Base-by-base conservation (phyloP, 2,888 invertebrate species). In the Hypsopygia costalis region DNA sequence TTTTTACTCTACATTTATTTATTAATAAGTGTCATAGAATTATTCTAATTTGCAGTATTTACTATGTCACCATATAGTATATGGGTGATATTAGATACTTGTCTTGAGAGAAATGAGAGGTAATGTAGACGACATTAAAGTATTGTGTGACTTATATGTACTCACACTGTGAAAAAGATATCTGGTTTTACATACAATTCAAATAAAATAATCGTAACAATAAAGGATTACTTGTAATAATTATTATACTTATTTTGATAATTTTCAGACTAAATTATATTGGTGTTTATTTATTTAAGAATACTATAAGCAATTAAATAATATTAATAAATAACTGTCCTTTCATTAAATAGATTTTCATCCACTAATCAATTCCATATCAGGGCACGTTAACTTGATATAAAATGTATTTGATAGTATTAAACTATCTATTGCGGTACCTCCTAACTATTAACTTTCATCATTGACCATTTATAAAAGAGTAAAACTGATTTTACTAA, bases 321-420 rank as follows among this genome's bases (percentile, higher is more conserved):
- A 48, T 45, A 51, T 49, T 50, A 49, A 40, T 43, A 47, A 47
- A 47, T 50, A 8, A 29, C 28, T 20, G 10, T 30, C 11, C 21
- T 51, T 49, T 21, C 22, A 16, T 31, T 37, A 47, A 46, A 49
- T 16, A 4, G 16, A 16, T 16, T 3, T 53, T 56, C 51, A 50
- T 9, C 47, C 47, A 57, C 69, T 75, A 76, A 60, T 78, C 77
- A 78, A 78, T 78, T 78, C 77, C 77, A 55, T 68, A 61, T 58
- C 50, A 57, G 49, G 47, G 48, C 42, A 41, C 40, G 47, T 32
- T 25, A 29, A 32, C 43, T 27, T 34, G 25, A 27, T 32, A 28
- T 34, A 40, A n/a, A n/a, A 43, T 30, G 34, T 41, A 40, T 16
- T 16, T 25, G 25, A 25, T 3, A n/a, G 6, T 25, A 8, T 25